Evolutionary conservation across 1,140 invertebrate genomes (phyloP), one percentile per base, ranked within the genome.

Genomic region (Bombus balteatus): DNA sequence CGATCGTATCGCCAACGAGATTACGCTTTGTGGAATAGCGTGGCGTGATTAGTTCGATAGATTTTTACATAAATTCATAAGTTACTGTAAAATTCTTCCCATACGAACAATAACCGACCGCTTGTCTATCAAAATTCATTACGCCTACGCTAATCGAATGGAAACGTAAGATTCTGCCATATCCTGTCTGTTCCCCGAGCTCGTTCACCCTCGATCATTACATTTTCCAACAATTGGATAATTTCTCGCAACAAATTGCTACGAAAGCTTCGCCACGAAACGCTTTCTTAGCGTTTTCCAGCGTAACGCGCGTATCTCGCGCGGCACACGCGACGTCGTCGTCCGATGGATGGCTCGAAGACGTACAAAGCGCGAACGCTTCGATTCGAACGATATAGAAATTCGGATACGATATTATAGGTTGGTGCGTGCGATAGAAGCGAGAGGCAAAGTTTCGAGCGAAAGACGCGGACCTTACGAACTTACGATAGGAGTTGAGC

Each of bases 321-420:
- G 12, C 41, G 41, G 12, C 41, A 13, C 1, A 3, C 12, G 41
- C 41, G 10, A 12, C 41, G 41, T 43, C 12, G 2, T 43, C 8
- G 9, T 39, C 8, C 6, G 39, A 39, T 0, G 39, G 39, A 39
- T 8, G 6, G 0, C 39, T 39, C 39, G 39, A 9, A 39, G 39
- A 0, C 37, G 37, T 39, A 9, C 0, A 39, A 39, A 43, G 12
- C 41, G 1, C 41, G 0, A 43, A 13, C 12, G 41, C 2, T 13
- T 43, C 41, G 41, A 43, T 13, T 13, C 41, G 1, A 13, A 13
- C 12, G 41, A 43, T 0, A 0, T 0, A 0, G 0, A 0, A 4
- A 43, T 13, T 43, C 41, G 41, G 41, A 0, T 13, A 13, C 3
- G 41, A 13, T 10, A 10, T 39, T 0, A 0, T 1, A 0, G 41